These are phyloP conservation scores for Xenops minutus DNA, from an alignment of 2,797 vertebrate genomes.

Conservation along the genomic window DNA sequence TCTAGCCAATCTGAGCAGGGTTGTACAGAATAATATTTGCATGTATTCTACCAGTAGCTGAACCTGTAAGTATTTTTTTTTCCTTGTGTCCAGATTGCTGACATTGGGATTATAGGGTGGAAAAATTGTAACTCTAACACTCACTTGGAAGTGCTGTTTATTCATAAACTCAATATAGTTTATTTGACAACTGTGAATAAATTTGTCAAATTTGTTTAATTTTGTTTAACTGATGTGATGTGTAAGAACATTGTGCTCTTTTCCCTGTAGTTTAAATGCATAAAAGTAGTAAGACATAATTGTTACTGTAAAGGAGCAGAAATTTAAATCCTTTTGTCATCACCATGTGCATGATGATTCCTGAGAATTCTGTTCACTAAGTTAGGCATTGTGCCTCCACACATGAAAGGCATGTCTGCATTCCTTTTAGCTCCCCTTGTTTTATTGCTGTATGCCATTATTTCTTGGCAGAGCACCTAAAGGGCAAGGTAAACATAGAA, in stretches of 20 bases:
- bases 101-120: not conserved
- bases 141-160: not conserved
- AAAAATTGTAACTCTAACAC: not conserved
- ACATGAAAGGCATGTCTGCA: not conserved
- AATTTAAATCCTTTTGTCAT: not conserved
- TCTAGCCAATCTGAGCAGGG: not conserved
- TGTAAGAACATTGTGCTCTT: not conserved
- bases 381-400: not conserved
- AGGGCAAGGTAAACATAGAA: not conserved
- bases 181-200: not conserved
- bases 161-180: not conserved
- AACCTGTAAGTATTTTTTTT: not conserved
- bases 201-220: not conserved
- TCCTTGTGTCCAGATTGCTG: not conserved
- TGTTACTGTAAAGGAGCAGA: not conserved
- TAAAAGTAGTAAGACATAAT: not conserved
- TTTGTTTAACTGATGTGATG: not conserved
- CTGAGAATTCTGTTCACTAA: not conserved
- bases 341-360: not conserved
- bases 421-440: not conserved
- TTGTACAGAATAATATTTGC: not conserved
- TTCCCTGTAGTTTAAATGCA: not conserved
- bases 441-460: not conserved
- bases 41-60: not conserved
- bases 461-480: not conserved